Evolutionary conservation across 2,888 invertebrate genomes (phyloP), one percentile per base, ranked within the genome.

Genomic region (Cactoblastis cactorum): DNA sequence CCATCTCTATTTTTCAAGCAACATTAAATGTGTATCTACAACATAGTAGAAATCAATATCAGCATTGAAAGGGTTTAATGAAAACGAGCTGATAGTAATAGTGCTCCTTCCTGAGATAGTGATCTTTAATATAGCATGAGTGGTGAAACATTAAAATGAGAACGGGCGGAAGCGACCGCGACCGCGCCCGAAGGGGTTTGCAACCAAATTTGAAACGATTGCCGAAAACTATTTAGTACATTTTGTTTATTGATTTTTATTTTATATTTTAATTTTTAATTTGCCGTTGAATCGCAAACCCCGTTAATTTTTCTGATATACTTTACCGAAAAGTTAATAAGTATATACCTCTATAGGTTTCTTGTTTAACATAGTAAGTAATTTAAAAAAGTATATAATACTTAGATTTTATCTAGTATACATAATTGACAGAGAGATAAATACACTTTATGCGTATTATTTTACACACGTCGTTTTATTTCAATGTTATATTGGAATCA

Each of bases 71-170:
- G 78, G 76, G 80, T 81, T 80, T 83, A 85, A 87, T 86, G 84
- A 85, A 83, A 84, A 76, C 71, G 77, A 80, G 80, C 78, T 71
- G 77, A 78, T 77, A 71, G 75, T 84, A 80, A 82, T 82, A 82
- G 77, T 78, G 77, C 73, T 65, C 77, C 85, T 85, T 87, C 85
- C 87, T 80, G 79, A 65, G 88, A 88, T 88, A 86, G 69, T 62
- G 76, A 88, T 88, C 88, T 88, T 88, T 88, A 88, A 88, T 88
- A 85, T 75, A 65, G 71, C 72, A 78, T 78, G 84, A 87, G 88
- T 86, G 88, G 66, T 73, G 77, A 82, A 80, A 78, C 79, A 78
- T 81, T 80, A 74, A 75, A 80, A 77, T 66, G 62, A 70, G 71
- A 74, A 68, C 63, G 56, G 69, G 62, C 83, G 86, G 83, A 86